Base-by-base conservation (phyloP, 2,888 invertebrate species). In the Stegana nigrithorax region DNA sequence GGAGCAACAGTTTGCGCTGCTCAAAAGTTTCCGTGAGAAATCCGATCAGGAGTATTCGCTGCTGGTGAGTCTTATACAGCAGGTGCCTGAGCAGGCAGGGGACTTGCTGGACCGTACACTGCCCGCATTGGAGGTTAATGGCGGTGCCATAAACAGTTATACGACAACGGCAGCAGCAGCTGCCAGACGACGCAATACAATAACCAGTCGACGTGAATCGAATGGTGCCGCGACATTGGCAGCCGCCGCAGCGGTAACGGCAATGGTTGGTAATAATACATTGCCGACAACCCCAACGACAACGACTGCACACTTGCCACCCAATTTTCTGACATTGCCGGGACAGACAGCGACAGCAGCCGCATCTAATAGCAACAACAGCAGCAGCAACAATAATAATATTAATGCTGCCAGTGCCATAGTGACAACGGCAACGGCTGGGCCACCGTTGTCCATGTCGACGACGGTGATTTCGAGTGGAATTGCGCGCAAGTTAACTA, bases 11-110 rank as follows among this genome's bases (percentile, higher is more conserved):
- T 92, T 92, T 87, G 89, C 90, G 65, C 88, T 90, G 71, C 88
- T 93, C 73, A 93, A 94, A 81, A 89, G 89, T 68, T 91, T 90
- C 83, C 90, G 90, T 78, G 92, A 92, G 83, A 89, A 88, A 80
- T 91, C 91, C 67, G 91, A 91, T 77, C 90, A 88, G 75, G 93
- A 94, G 84, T 90, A 91, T 81, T 89, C 89, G 83, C 87, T 89
- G 83, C 88, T 91, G 85, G 86, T 88, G 82, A 90, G 90, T 88
- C 69, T 75, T 53, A 76, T 84, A 45, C 78, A 80, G 60, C 73
- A 67, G 66, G 71, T 84, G 70, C 81, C 85, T 70, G 83, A 84
- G 53, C 76, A 78, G 64, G 68, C 71, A 39, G 29, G 27, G 6
- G 75, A 79, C 51, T 66, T 72, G 21, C 62, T 83, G 29, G 82